A percentile compares a stretch with the other conserved stretches of the same genome.
These are phyloP conservation scores for Agrochola lota DNA, from an alignment of 2,888 invertebrate species.

Conservation along the genomic window DNA sequence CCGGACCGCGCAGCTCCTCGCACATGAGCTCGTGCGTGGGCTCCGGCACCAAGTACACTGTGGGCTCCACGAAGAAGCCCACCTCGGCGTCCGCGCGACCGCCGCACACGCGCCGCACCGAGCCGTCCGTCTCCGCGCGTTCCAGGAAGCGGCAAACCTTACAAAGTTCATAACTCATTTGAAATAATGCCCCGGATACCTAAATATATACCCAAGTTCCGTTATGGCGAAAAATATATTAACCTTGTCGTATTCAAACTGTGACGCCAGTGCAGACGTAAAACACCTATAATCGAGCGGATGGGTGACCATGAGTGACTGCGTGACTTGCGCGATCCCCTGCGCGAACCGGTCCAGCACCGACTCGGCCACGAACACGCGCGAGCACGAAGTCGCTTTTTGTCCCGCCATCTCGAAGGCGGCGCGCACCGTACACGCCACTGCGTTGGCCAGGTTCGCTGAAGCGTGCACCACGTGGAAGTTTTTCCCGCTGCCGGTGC, in stretches of 20 bases:
- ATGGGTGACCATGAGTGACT: conserved; percentile 95
- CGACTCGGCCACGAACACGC: conserved; percentile 96
- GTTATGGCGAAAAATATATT: not conserved
- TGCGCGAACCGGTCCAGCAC: conserved; percentile 91
- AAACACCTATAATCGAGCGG: conserved; percentile 94
- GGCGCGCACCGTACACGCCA: conserved; percentile 94
- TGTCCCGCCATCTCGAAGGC: conserved; percentile 98
- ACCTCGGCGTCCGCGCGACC: conserved; percentile 94
- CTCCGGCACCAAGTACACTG: conserved; percentile 94
- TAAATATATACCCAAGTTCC: not conserved
- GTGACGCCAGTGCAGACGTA: conserved; percentile 97
- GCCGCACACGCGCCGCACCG: conserved; percentile 92
- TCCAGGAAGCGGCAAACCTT: conserved; percentile 41
- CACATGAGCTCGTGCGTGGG: conserved; percentile 94
- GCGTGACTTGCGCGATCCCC: conserved; percentile 87
- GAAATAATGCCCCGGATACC: not conserved
- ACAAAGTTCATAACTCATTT: not conserved
- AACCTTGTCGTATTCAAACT: conserved; percentile 92
- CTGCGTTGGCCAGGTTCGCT: conserved; percentile 94
- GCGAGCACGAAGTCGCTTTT: conserved; percentile 98
- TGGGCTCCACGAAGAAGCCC: conserved; percentile 97
- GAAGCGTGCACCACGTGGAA: conserved; percentile 97
- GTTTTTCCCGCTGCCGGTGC: conserved; percentile 99
- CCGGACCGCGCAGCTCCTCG: conserved; percentile 98
- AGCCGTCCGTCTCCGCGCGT: conserved; percentile 36